phyloP scores from a whole-genome alignment of 2,113 vertebrate genomes.

The Scophthalmus maximus region DNA sequence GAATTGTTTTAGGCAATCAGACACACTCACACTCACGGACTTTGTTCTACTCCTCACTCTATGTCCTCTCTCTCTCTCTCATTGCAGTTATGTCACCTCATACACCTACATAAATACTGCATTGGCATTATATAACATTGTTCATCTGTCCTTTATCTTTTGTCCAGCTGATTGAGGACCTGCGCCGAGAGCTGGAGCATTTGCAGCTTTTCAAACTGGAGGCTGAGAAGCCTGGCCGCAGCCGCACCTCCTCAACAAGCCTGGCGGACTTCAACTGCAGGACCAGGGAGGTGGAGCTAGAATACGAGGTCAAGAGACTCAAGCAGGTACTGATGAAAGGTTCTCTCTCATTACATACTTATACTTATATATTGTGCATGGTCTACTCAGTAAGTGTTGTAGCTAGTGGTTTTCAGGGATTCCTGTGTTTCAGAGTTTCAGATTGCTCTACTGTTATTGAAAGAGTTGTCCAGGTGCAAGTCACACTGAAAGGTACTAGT shows the following conservation, averaged over 20 bases:
- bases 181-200: slow-evolving; percentile 94
- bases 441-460: no score
- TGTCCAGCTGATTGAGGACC: slow-evolving; percentile 92
- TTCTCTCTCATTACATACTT: not conserved
- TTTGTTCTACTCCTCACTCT: slow-evolving; percentile 13
- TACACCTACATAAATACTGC: slow-evolving; percentile 15
- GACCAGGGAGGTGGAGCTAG: slow-evolving; percentile 92
- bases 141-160: slow-evolving; percentile 14
- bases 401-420: not conserved
- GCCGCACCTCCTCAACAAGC: slow-evolving; percentile 85
- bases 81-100: slow-evolving; percentile 8
- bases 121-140: slow-evolving; percentile 24
- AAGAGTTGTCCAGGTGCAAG: no score
- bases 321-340: slow-evolving; percentile 87
- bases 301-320: slow-evolving; percentile 93
- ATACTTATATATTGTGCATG: not conserved
- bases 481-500: no score
- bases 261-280: slow-evolving; percentile 89
- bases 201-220: slow-evolving; percentile 95
- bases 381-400: not conserved
- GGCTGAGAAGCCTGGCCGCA: slow-evolving; percentile 86
- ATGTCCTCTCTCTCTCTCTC: slow-evolving; percentile 17
- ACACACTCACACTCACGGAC: slow-evolving; percentile 10
- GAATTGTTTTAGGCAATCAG: slow-evolving; percentile 8
- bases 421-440: not conserved